Percentiles rank a stretch among this genome's conserved stretches.
Evolutionary conservation across 1,140 invertebrate genomes (phyloP).

Genomic region (Myzus persicae): DNA sequence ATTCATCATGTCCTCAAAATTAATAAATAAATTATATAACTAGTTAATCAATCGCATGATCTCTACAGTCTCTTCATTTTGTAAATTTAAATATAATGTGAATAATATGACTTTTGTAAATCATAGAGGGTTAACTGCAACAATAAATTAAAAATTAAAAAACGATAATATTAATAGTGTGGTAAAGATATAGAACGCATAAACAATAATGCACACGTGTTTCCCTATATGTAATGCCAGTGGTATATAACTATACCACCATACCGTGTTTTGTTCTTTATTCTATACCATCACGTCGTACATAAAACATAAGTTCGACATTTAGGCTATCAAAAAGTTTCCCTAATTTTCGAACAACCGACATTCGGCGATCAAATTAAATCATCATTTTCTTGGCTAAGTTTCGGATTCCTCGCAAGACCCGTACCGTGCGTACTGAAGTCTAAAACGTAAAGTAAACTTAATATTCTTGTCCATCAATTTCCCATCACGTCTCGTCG

Average conservation of each 20-base stretch:
- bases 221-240: too few species aligned
- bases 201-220: too few species aligned
- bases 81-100: too few species aligned
- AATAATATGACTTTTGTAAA: too few species aligned
- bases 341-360: not conserved
- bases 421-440: not conserved
- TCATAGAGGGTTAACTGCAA: too few species aligned
- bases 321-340: not conserved
- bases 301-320: not conserved
- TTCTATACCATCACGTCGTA: not conserved
- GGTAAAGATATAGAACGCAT: too few species aligned
- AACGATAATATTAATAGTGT: too few species aligned
- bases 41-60: too few species aligned
- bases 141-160: too few species aligned
- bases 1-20: too few species aligned
- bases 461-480: not conserved
- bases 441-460: not conserved
- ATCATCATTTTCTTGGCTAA: not conserved
- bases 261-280: not conserved
- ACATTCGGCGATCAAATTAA: not conserved
- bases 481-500: not conserved
- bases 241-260: not conserved
- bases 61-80: too few species aligned
- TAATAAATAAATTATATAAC: too few species aligned
- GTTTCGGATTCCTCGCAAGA: not conserved